These are phyloP conservation scores for Atherix ibis DNA, from an alignment of 2,888 invertebrate genomes.

Conservation along the genomic window DNA sequence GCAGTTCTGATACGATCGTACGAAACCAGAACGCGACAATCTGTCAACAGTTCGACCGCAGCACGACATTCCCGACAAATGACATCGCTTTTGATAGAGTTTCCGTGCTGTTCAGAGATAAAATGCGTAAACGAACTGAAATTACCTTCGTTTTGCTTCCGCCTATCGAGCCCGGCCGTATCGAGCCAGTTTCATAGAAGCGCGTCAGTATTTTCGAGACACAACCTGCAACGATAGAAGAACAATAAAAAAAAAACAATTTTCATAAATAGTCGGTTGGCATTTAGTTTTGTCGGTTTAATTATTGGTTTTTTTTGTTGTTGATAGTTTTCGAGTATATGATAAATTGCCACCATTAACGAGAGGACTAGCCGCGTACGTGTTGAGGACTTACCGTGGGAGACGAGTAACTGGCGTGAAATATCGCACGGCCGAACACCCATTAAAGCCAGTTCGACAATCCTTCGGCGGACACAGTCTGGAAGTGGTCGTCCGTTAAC, in stretches of 20 bases:
- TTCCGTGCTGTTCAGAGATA: too few species aligned
- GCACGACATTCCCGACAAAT: too few species aligned
- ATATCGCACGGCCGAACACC: constrained; percentile 95
- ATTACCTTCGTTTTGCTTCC: constrained; percentile 88
- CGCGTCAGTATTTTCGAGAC: constrained; percentile 93
- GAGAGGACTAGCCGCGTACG: too few species aligned
- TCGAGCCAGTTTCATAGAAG: constrained; percentile 94
- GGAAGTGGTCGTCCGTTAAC: constrained; percentile 95
- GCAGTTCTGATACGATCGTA: too few species aligned
- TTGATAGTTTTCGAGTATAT: too few species aligned
- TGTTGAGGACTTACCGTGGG: constrained; percentile 72
- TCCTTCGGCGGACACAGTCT: constrained; percentile 81
- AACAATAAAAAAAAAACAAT: constrained; percentile 6
- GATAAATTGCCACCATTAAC: too few species aligned
- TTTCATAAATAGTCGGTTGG: not conserved
- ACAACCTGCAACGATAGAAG: constrained; percentile 40
- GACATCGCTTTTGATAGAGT: too few species aligned
- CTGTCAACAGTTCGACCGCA: too few species aligned
- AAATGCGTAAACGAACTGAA: too few species aligned
- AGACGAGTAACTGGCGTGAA: constrained; percentile 84
- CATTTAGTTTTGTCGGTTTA: not conserved
- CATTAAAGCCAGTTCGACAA: constrained; percentile 85
- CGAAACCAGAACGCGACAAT: too few species aligned
- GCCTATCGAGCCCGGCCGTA: constrained; percentile 86
- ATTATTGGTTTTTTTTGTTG: too few species aligned